phyloP scores from a whole-genome alignment of 2,888 invertebrate species.

The Cabera pusaria region DNA sequence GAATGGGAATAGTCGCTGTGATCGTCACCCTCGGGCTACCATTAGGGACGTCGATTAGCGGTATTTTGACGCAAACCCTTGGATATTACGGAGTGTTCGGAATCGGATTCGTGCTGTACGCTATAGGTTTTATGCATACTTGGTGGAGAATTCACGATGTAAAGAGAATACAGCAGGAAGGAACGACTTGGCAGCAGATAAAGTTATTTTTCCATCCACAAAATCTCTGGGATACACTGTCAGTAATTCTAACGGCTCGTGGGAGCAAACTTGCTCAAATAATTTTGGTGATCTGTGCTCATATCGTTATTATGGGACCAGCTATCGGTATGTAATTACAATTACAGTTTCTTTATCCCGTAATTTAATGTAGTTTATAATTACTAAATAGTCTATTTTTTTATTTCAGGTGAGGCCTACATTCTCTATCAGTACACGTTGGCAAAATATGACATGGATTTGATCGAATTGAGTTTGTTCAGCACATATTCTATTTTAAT shows the following conservation, averaged over 20 bases:
- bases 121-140: slow-evolving; percentile 62
- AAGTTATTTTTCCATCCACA: slow-evolving; percentile 59
- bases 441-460: slow-evolving; percentile 77
- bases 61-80: slow-evolving; percentile 67
- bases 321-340: slow-evolving; percentile 62
- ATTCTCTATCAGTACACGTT: slow-evolving; percentile 75
- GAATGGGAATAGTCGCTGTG: slow-evolving; percentile 83
- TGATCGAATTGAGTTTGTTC: slow-evolving; percentile 77
- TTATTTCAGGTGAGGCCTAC: slow-evolving; percentile 73
- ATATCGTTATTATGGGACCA: slow-evolving; percentile 71
- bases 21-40: slow-evolving; percentile 78
- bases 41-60: slow-evolving; percentile 77
- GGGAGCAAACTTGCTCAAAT: slow-evolving; percentile 52
- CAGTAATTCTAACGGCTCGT: slow-evolving; percentile 55
- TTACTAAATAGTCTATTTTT: slow-evolving; percentile 15
- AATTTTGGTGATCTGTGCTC: slow-evolving; percentile 62
- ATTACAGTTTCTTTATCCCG: too few species aligned
- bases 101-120: slow-evolving; percentile 53
- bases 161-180: slow-evolving; percentile 48
- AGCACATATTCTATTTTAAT: slow-evolving; percentile 72
- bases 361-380: too few species aligned
- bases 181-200: slow-evolving; percentile 47
- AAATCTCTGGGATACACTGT: slow-evolving; percentile 68
- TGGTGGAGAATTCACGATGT: slow-evolving; percentile 63
- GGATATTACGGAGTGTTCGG: slow-evolving; percentile 75